phyloP scores from a whole-genome alignment of 2,113 vertebrate species.

The Garra rufa region DNA sequence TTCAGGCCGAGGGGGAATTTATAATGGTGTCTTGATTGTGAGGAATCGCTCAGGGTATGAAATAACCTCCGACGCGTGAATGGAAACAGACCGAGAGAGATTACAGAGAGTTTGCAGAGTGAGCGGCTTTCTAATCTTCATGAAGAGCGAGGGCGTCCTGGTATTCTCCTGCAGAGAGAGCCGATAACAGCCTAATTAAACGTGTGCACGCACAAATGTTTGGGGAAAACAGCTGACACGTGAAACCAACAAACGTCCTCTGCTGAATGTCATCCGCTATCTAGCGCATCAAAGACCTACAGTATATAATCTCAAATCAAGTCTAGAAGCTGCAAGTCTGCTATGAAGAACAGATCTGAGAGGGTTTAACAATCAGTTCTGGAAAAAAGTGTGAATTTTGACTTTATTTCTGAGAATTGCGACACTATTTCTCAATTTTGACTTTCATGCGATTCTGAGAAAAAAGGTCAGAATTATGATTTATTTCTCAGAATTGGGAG shows the following conservation, averaged over 20 bases:
- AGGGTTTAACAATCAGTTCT: no score
- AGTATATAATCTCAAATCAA: background rate
- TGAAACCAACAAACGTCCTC: background rate
- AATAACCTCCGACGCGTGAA: background rate
- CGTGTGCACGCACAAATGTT: background rate
- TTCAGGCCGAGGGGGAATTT: background rate
- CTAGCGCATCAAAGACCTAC: background rate
- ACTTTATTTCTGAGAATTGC: no score
- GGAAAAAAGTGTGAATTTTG: no score
- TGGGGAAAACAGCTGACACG: background rate
- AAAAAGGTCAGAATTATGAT: no score
- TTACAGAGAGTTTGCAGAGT: constrained; percentile 11
- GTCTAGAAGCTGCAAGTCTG: background rate
- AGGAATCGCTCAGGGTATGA: background rate
- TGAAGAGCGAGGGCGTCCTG: background rate
- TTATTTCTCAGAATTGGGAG: no score
- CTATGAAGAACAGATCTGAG: no score
- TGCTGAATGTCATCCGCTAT: background rate
- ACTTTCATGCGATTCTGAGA: no score
- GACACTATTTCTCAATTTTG: no score
- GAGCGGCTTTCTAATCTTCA: constrained; percentile 1
- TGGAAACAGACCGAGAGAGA: background rate
- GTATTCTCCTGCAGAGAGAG: background rate
- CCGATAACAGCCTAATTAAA: constrained; percentile 13
- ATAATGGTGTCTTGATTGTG: background rate